A percentile compares a stretch with the other conserved stretches of the same genome.
Conservation (phyloP, 2,797 vertebrate species). For the Anas capensis region DNA sequence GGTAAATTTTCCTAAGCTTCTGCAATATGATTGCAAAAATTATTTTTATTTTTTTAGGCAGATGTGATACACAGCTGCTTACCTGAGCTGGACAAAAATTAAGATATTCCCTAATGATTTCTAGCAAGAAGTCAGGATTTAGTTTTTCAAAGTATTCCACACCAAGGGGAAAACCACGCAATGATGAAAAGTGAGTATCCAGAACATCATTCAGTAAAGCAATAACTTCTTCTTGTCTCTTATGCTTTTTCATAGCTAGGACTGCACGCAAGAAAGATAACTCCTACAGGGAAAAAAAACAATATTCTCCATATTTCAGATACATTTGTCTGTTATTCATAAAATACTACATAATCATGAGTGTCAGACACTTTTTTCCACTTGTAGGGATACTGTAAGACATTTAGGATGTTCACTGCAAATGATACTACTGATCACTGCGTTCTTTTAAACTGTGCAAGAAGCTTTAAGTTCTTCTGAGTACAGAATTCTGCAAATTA, state of each 20-base stretch:
- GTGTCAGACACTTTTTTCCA: neutral
- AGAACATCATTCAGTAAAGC: constrained; percentile 91
- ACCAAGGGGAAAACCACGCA: constrained; percentile 91
- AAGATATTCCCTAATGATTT: constrained; percentile 91
- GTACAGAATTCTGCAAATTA: neutral
- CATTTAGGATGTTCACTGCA: neutral
- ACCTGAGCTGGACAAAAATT: constrained; percentile 92
- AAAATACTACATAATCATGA: neutral
- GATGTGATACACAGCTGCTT: constrained; percentile 13
- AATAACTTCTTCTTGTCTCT: constrained; percentile 86
- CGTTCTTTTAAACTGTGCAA: neutral
- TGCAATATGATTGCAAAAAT: neutral
- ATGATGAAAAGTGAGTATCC: constrained; percentile 91
- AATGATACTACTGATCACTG: neutral
- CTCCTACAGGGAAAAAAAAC: constrained; percentile 81
- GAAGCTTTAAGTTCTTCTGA: neutral
- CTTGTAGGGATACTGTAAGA: neutral
- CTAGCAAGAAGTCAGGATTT: constrained; percentile 95
- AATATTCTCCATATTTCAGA: neutral
- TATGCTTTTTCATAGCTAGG: constrained; percentile 87
- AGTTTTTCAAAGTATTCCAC: constrained; percentile 95
- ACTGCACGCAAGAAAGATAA: constrained; percentile 88
- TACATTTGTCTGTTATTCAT: neutral
- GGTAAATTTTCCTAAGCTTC: neutral
- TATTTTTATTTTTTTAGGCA: neutral